A percentile compares a stretch with the other conserved stretches of the same genome.
These are phyloP conservation scores for Cactoblastis cactorum DNA, from an alignment of 2,888 invertebrate genomes.

Conservation along the genomic window DNA sequence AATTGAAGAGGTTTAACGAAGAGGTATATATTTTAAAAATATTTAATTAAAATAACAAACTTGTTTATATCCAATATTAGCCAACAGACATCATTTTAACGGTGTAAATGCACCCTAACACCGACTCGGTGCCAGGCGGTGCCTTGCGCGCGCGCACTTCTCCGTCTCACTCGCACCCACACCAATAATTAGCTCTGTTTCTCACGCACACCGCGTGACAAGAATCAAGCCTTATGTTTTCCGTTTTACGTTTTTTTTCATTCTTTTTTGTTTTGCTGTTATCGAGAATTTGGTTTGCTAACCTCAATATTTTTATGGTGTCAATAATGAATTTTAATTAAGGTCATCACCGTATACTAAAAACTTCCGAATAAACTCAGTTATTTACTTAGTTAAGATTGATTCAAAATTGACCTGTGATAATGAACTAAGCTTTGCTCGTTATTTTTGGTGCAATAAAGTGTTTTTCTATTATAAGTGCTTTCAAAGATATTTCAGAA, in stretches of 20 bases:
- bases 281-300: neutral
- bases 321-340: neutral
- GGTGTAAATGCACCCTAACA: conserved; percentile 12
- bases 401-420: too few species aligned
- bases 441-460: too few species aligned
- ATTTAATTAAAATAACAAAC: neutral
- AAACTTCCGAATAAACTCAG: too few species aligned
- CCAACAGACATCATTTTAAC: neutral
- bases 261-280: neutral
- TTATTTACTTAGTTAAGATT: too few species aligned
- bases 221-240: conserved; percentile 30
- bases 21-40: too few species aligned
- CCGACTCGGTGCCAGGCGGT: conserved; percentile 45
- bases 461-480: too few species aligned
- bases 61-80: neutral
- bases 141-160: conserved; percentile 46
- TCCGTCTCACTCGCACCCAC: conserved; percentile 23
- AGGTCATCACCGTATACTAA: neutral
- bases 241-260: conserved; percentile 20
- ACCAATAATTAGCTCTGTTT: conserved; percentile 1
- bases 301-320: neutral
- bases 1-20: too few species aligned
- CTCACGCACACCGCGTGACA: conserved; percentile 30
- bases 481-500: too few species aligned
- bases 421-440: too few species aligned